These are phyloP conservation scores for Bombus polaris DNA, from an alignment of 1,140 invertebrate species.

Conservation along the genomic window DNA sequence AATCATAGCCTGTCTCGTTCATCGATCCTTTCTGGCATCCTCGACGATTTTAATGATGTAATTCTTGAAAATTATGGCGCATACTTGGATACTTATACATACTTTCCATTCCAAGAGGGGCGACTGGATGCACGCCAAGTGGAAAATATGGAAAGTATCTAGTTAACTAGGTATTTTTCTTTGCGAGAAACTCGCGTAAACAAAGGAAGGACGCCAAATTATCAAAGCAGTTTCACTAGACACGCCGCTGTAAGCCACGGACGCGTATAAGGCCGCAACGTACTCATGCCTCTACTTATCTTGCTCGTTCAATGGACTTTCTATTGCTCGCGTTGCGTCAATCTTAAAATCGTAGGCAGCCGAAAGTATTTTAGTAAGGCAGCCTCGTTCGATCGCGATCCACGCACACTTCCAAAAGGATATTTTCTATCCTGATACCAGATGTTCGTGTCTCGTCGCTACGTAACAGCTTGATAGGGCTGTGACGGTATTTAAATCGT, in stretches of 20 bases:
- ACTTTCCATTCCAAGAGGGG: constrained; percentile 1
- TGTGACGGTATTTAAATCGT: too few species aligned
- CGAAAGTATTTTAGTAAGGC: too few species aligned
- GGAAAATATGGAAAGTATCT: constrained; percentile 22
- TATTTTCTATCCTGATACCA: too few species aligned
- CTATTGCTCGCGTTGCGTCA: constrained; percentile 50
- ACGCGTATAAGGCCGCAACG: constrained; percentile 21
- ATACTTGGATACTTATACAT: not conserved
- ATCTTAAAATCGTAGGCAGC: too few species aligned
- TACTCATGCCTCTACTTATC: constrained; percentile 44
- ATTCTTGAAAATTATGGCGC: constrained; percentile 49
- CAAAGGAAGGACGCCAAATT: constrained; percentile 49
- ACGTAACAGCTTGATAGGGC: too few species aligned
- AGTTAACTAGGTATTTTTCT: constrained; percentile 20
- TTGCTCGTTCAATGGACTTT: constrained; percentile 35
- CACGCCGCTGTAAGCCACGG: constrained; percentile 14
- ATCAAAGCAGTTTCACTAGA: constrained; percentile 31
- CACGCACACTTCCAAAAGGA: too few species aligned
- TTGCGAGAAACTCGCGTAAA: constrained; percentile 5
- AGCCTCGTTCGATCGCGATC: too few species aligned
- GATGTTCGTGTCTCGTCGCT: too few species aligned
- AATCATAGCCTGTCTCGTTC: constrained; percentile 59
- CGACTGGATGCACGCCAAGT: not conserved
- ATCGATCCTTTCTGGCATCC: constrained; percentile 40
- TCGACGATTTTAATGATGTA: constrained; percentile 56